These are phyloP conservation scores for Drosophila quadrilineata DNA, from an alignment of 1,140 invertebrate species.

Conservation along the genomic window DNA sequence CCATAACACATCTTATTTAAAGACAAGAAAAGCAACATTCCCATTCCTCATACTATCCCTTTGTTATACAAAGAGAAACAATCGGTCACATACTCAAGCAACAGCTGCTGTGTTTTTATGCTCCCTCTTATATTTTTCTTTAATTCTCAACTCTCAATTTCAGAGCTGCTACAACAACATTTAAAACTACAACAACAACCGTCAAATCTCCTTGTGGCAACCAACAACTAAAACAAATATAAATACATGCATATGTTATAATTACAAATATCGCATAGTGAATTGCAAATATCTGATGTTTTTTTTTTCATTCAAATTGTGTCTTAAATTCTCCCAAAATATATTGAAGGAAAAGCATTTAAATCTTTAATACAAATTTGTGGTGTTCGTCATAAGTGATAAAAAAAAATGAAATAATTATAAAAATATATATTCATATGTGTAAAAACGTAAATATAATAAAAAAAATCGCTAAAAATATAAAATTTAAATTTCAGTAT, in stretches of 20 bases:
- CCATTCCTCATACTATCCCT: no score
- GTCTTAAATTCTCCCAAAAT: conserved; percentile 15
- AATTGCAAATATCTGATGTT: no score
- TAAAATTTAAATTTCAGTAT: no score
- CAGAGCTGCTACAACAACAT: conserved; percentile 14
- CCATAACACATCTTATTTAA: background rate
- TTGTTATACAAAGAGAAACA: no score
- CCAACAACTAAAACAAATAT: conserved; percentile 6
- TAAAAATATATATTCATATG: conserved; percentile 2
- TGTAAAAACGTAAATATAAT: conserved; percentile 13
- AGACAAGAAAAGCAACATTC: conserved; percentile 19
- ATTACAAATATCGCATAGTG: no score
- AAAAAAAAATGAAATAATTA: conserved; percentile 25
- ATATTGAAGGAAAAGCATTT: conserved; percentile 17
- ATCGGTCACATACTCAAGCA: conserved; percentile 40
- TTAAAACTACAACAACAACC: no score
- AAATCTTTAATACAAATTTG: conserved; percentile 27
- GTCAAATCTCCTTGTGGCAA: no score
- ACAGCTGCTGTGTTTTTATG: conserved; percentile 52
- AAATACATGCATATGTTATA: no score
- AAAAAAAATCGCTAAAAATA: no score
- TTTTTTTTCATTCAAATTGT: conserved; percentile 19
- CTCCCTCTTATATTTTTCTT: no score
- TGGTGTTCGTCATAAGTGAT: conserved; percentile 25
- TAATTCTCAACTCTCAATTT: conserved; percentile 13